Evolutionary conservation across 2,797 vertebrate genomes (phyloP).

Genomic region (Etheostoma perlongum): DNA sequence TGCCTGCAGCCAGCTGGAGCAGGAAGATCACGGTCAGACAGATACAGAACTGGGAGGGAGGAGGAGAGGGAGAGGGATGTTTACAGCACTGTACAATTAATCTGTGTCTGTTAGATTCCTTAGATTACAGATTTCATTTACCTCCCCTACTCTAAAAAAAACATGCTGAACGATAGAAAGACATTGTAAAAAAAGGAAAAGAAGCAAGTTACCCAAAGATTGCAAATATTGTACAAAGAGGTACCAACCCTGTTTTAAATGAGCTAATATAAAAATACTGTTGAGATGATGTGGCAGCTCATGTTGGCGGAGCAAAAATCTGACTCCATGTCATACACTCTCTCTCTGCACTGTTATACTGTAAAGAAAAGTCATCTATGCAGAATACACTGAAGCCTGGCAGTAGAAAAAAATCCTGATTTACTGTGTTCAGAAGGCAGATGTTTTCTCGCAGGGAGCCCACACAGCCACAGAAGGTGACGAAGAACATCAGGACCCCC

Average conservation of each 20-base stretch:
- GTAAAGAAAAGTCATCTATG: neutral
- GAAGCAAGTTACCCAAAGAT: neutral
- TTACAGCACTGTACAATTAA: neutral
- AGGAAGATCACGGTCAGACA: slow-evolving; percentile 91
- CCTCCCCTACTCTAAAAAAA: neutral
- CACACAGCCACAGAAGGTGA: slow-evolving; percentile 97
- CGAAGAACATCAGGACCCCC: slow-evolving; percentile 92
- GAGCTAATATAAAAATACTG: neutral
- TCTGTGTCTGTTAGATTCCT: neutral
- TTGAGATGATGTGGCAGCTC: neutral
- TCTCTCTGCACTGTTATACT: neutral
- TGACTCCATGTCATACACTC: neutral
- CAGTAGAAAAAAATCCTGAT: slow-evolving; percentile 23
- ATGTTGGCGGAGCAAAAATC: neutral
- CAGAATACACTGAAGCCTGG: neutral
- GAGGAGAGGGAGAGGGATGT: neutral
- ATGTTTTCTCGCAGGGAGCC: slow-evolving; percentile 96
- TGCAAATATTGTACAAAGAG: neutral
- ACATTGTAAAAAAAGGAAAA: neutral
- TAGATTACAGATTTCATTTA: neutral
- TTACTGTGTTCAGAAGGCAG: slow-evolving; percentile 92
- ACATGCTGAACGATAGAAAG: neutral
- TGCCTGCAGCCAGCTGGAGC: slow-evolving; percentile 89
- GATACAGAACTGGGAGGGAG: slow-evolving; percentile 88
- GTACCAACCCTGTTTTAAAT: neutral